phyloP scores from a whole-genome alignment of 2,797 vertebrate genomes.

The Cirrhinus mrigala region DNA sequence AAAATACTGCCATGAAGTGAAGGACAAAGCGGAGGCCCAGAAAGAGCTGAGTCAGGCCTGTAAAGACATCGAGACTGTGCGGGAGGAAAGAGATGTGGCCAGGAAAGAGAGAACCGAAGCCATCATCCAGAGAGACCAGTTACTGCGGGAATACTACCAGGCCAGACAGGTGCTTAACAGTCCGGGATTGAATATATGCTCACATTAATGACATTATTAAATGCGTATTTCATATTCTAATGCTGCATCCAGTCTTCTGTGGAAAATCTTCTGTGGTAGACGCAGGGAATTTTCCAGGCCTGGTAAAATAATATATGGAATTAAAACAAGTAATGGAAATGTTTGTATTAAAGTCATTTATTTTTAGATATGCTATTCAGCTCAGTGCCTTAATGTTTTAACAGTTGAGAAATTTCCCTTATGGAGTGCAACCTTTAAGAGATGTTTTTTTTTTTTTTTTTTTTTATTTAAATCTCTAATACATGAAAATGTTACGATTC shows the following conservation, averaged over 20 bases:
- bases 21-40: constrained; percentile 91
- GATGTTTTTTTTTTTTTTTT: too few relatives aligned
- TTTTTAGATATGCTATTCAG: neutral
- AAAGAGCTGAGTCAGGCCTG: constrained; percentile 92
- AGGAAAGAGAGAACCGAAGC: constrained; percentile 88
- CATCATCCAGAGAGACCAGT: constrained; percentile 90
- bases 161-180: constrained; percentile 85
- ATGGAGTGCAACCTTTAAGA: neutral
- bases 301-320: neutral
- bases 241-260: neutral
- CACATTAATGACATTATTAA: neutral
- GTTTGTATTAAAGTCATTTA: neutral
- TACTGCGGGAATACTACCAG: constrained; percentile 89
- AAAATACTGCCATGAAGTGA: constrained; percentile 92
- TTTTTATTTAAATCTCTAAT: too few relatives aligned
- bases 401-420: neutral
- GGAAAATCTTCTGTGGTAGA: neutral
- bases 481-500: neutral
- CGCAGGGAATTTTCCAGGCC: too few relatives aligned
- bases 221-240: neutral
- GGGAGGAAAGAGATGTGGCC: constrained; percentile 89
- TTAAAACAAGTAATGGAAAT: neutral
- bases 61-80: constrained; percentile 90
- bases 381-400: neutral
- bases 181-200: neutral